Evolutionary conservation across 2,797 vertebrate species (phyloP), one percentile per base, ranked within the genome.

Genomic region (Loriculus beryllinus): DNA sequence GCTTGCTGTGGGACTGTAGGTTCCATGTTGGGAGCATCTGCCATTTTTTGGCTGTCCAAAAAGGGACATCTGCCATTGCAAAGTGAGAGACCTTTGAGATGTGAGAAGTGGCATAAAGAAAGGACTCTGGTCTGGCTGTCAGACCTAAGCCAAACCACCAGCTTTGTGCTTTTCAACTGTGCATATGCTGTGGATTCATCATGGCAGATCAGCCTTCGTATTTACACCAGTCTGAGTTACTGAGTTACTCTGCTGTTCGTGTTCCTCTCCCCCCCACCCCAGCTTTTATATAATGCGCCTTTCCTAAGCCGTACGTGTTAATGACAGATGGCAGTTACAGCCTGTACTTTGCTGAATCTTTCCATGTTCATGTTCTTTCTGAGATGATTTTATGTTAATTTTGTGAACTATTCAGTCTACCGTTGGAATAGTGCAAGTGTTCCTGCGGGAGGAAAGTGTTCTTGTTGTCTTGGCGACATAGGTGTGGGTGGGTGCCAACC

Each of bases 301-400:
- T 87, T 94, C 89, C 92, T 86, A 31, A 96, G 43, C 85, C 88
- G 82, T 93, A 79, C 28, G 92, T 93, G 87, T 92, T 92, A 94
- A 75, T 91, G 88, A 86, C 96, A 96, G 83, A 79, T 97, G 97
- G 95, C 93, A 86, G 95, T 91, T 96, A 78, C 91, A 96, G 81
- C 78, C 91, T 96, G 93, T 91, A 54, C 89, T 94, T 86, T 86
- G 84, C 86, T 60, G 51, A 69, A 69, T 93, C 94, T 95, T 87
- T 49, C 33, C 56, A 84, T 79, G 13, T 92, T 96, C 87, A 35
- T 88, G 92, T 86, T 90, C 85, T 88, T 88, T 88, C 90, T 88
- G 80, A 88, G 92, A 84, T 86, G 64, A 76, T 92, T 94, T 35
- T 57, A 43, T 96, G 82, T 39, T 91, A 86, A 87, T 93, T 84